Conservation (phyloP, 2,888 invertebrate genomes). For the Deilephila porcellus region DNA sequence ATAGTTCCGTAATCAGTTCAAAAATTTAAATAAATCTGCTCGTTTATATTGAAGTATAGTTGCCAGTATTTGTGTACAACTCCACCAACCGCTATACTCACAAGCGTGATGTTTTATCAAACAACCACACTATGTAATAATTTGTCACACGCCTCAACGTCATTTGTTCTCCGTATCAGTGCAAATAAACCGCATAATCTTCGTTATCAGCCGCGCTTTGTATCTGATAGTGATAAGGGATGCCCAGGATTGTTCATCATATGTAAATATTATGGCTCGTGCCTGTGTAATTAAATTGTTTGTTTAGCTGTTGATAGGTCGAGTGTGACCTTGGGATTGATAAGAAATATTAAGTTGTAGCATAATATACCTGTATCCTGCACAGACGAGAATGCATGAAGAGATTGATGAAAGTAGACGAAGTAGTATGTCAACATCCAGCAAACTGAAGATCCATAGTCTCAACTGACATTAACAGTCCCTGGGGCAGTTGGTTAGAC, state of each 20-base stretch:
- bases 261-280: constrained; percentile 44
- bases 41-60: no score
- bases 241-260: constrained; percentile 38
- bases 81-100: not conserved
- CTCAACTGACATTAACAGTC: no score
- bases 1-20: no score
- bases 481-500: no score
- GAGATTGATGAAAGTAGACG: no score
- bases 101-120: no score
- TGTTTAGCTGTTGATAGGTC: no score
- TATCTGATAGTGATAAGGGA: constrained; percentile 39
- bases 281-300: constrained; percentile 4
- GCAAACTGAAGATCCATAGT: no score
- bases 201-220: constrained; percentile 5
- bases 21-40: no score
- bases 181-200: constrained; percentile 31
- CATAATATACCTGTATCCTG: no score
- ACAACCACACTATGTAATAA: not conserved
- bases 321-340: not conserved
- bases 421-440: no score
- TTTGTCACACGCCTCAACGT: constrained; percentile 14
- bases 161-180: constrained; percentile 6
- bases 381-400: no score
- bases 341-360: not conserved
- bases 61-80: not conserved